Conservation (phyloP, 2,888 invertebrate species). For the Idaea aversata region DNA sequence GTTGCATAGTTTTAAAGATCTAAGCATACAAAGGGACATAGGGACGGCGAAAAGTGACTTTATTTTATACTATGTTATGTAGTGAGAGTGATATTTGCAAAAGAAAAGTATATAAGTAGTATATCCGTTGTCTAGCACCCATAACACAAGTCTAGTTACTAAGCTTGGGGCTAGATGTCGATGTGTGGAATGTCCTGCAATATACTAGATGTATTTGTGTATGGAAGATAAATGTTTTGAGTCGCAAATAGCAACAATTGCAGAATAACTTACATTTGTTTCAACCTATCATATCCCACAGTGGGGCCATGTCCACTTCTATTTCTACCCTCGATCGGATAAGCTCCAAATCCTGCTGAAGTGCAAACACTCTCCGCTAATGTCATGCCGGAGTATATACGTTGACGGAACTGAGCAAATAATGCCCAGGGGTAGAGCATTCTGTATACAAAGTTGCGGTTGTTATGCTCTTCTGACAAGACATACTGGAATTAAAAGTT, state of each 20-base stretch:
- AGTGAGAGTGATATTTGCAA: no score
- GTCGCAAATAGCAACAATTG: not conserved
- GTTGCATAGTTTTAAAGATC: no score
- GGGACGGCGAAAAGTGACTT: no score
- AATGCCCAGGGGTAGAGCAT: slow-evolving; percentile 92
- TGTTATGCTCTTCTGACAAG: slow-evolving; percentile 86
- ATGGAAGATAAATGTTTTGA: no score
- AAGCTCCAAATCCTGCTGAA: slow-evolving; percentile 94
- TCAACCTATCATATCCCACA: slow-evolving; percentile 82
- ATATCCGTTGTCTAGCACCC: no score
- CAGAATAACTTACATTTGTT: slow-evolving; percentile 71
- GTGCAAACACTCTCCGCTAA: slow-evolving; percentile 96
- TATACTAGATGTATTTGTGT: no score
- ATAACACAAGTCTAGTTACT: no score
- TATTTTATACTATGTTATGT: no score
- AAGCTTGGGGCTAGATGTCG: no score
- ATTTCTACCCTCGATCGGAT: slow-evolving; percentile 87
- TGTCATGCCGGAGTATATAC: slow-evolving; percentile 94
- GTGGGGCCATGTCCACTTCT: slow-evolving; percentile 92
- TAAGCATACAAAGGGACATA: no score
- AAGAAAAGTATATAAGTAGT: no score
- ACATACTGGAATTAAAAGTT: slow-evolving; percentile 85
- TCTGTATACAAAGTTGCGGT: slow-evolving; percentile 87
- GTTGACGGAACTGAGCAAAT: slow-evolving; percentile 93
- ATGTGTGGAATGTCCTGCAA: no score